These are phyloP conservation scores for Pelecanus crispus DNA, from an alignment of 2,113 vertebrate genomes.

Conservation along the genomic window DNA sequence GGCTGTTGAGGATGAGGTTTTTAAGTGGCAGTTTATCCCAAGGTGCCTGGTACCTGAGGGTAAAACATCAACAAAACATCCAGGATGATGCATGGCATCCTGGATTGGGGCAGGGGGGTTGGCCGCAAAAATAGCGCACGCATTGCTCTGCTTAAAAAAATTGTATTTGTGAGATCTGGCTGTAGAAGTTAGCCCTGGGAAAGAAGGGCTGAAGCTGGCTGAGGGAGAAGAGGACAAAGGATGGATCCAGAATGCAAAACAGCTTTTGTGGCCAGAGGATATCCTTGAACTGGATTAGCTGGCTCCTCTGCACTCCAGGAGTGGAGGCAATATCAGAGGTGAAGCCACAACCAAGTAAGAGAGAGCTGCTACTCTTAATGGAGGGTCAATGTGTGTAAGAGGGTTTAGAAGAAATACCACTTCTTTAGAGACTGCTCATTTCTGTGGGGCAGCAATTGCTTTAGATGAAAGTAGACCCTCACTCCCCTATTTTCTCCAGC, in stretches of 20 bases:
- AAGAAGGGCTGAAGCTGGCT: background rate
- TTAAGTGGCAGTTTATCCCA: background rate
- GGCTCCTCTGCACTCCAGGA: background rate
- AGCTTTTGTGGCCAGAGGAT: background rate
- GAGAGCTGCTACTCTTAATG: background rate
- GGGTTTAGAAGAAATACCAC: background rate
- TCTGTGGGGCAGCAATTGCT: background rate
- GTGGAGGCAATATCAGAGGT: background rate
- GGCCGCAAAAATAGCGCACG: background rate
- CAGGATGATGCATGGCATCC: background rate
- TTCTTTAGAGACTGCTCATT: background rate
- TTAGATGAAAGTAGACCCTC: background rate
- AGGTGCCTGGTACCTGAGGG: background rate
- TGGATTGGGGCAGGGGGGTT: fast-evolving
- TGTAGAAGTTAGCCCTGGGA: background rate
- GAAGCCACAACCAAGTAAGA: background rate
- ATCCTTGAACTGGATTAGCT: background rate
- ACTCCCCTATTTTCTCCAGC: background rate
- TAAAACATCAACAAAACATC: background rate
- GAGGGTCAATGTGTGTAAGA: background rate
- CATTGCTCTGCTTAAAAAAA: background rate
- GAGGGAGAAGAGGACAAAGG: background rate
- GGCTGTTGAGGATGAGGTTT: background rate
- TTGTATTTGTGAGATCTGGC: background rate
- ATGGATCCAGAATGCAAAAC: background rate